These are phyloP conservation scores for Bufotes viridis DNA, from an alignment of 2,797 vertebrate species.

Conservation along the genomic window DNA sequence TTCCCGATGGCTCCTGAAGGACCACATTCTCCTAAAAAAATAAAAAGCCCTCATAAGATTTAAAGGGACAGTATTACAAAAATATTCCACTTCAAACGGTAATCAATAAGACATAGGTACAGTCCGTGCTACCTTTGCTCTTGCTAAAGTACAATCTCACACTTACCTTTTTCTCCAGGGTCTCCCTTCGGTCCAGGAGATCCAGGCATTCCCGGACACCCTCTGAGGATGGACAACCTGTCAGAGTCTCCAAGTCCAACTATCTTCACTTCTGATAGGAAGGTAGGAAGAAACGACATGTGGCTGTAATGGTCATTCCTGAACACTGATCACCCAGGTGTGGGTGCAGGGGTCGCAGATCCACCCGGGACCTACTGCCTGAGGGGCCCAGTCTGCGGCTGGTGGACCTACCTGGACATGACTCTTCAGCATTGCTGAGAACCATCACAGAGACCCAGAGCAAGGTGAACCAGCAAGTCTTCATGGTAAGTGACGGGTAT, in stretches of 20 bases:
- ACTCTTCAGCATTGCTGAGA: neutral
- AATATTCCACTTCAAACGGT: too few species aligned
- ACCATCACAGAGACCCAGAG: neutral
- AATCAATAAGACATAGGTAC: too few species aligned
- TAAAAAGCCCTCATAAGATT: neutral
- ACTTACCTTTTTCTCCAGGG: neutral
- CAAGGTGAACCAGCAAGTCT: neutral
- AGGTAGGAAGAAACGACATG: neutral
- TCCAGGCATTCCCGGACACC: slow-evolving; percentile 17
- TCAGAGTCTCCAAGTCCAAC: slow-evolving; percentile 24
- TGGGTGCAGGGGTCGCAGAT: too few species aligned
- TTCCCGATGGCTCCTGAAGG: neutral
- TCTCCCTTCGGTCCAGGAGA: slow-evolving; percentile 27
- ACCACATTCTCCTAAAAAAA: neutral
- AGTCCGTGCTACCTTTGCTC: too few species aligned
- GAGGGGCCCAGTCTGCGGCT: too few species aligned
- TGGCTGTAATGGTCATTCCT: too few species aligned
- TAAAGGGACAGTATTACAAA: too few species aligned
- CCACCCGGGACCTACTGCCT: too few species aligned
- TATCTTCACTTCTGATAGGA: slow-evolving; percentile 28
- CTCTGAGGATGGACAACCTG: slow-evolving; percentile 32
- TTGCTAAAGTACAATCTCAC: neutral
- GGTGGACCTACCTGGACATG: slow-evolving; percentile 29
- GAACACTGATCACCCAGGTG: too few species aligned
- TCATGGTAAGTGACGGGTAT: neutral